Percentiles rank a stretch among this genome's conserved stretches.
Evolutionary conservation across 1,140 invertebrate species (phyloP).

Genomic region (Halictus rubicundus): DNA sequence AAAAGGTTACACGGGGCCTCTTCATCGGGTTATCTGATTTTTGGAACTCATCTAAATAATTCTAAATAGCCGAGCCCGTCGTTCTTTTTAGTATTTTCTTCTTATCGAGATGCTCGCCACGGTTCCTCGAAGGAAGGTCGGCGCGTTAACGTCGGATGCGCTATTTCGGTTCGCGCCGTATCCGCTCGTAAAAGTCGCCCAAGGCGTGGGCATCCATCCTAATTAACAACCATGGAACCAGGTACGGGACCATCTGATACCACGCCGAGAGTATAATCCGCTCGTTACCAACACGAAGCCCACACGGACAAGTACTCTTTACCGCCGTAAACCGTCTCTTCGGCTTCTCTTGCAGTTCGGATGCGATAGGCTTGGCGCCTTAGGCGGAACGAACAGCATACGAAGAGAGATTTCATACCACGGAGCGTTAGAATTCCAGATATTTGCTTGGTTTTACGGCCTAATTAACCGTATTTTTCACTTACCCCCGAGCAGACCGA

Average conservation of each 20-base stretch:
- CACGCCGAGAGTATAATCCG: slow-evolving; percentile 74
- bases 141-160: slow-evolving; percentile 67
- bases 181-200: slow-evolving; percentile 79
- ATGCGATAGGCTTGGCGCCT: slow-evolving; percentile 63
- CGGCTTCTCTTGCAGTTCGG: slow-evolving; percentile 48
- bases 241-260: slow-evolving; percentile 77
- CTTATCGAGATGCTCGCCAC: slow-evolving; percentile 62
- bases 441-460: not conserved
- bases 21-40: slow-evolving; percentile 55
- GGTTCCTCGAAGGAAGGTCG: slow-evolving; percentile 63
- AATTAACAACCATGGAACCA: slow-evolving; percentile 79
- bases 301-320: slow-evolving; percentile 67
- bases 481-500: too few relatives aligned
- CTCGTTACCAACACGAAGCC: slow-evolving; percentile 78
- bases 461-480: not conserved
- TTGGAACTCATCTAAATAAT: slow-evolving; percentile 64
- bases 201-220: slow-evolving; percentile 79
- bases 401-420: not conserved
- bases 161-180: slow-evolving; percentile 75
- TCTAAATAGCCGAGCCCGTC: slow-evolving; percentile 53
- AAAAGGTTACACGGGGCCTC: slow-evolving; percentile 21
- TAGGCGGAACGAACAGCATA: slow-evolving; percentile 26
- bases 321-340: slow-evolving; percentile 57
- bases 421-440: slow-evolving; percentile 4
- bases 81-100: slow-evolving; percentile 63